Conservation (phyloP, 1,140 invertebrate genomes). For the Neocloeon triangulifer region DNA sequence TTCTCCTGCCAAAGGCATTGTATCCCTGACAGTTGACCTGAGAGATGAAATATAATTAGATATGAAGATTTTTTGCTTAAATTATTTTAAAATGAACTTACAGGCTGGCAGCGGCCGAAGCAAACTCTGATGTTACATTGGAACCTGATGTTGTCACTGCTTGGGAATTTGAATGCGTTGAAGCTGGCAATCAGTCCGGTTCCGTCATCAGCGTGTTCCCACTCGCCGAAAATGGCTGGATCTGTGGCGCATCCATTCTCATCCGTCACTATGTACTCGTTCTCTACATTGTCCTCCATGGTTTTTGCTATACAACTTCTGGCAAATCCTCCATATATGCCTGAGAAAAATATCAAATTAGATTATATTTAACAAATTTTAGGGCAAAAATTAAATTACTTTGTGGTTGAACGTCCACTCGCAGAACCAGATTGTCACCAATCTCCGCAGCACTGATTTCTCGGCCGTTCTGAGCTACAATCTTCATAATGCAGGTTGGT, state of each 20-base stretch:
- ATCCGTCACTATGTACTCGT: conserved; percentile 80
- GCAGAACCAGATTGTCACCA: conserved; percentile 70
- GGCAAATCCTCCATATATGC: conserved; percentile 85
- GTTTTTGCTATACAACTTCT: conserved; percentile 82
- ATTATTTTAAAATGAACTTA: conserved; percentile 21
- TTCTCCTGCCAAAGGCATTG: conserved; percentile 64
- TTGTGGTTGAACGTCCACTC: conserved; percentile 81
- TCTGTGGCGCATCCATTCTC: conserved; percentile 85
- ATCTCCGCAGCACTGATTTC: conserved; percentile 81
- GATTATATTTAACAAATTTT: neutral
- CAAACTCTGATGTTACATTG: conserved; percentile 89
- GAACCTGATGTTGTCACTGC: conserved; percentile 83
- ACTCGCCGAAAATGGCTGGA: conserved; percentile 78
- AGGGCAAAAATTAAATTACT: conserved; percentile 24
- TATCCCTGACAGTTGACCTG: conserved; percentile 77
- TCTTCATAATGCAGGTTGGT: conserved; percentile 78
- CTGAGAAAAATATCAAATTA: conserved; percentile 17
- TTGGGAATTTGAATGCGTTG: conserved; percentile 90
- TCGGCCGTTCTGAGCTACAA: conserved; percentile 63
- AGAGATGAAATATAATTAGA: conserved; percentile 9
- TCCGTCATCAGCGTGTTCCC: conserved; percentile 65
- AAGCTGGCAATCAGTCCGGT: conserved; percentile 66
- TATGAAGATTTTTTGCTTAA: neutral
- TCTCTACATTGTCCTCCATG: conserved; percentile 68
- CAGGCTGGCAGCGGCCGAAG: conserved; percentile 85